Evolutionary conservation across 2,888 invertebrate genomes (phyloP), one percentile per base, ranked within the genome.

Genomic region (Cyaniris semiargus): DNA sequence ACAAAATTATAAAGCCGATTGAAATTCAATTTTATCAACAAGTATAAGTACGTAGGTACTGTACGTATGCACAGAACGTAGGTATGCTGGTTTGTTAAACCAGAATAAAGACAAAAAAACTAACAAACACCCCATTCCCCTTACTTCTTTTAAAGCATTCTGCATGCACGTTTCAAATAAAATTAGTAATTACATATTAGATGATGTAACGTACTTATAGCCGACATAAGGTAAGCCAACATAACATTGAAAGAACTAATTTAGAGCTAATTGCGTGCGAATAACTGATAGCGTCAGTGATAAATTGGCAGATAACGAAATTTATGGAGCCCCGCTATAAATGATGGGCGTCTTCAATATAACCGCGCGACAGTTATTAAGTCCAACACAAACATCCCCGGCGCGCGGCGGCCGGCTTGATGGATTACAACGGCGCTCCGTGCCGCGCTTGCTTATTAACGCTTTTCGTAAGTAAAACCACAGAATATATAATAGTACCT

Each of bases 331-430:
- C 27, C 27, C 48, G 74, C 21, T 74, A 74, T 48, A 72, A 48
- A 72, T 72, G 23, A 74, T 48, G 74, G 74, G 44, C 23, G 48
- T 79, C 78, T 79, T 78, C 76, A 78, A 78, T 79, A 78, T 79
- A 79, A 76, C 70, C 78, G 76, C 71, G 79, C 53, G 79, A 76
- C 79, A 78, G 78, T 79, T 79, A 79, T 78, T 80, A 80, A 80
- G 78, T 79, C 76, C 75, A 79, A 79, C 76, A 74, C 76, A 79
- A 80, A 79, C 80, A 79, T 78, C 76, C 77, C 70, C 77, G 74
- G n/a, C 78, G 76, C 71, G 79, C 53, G 79, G 75, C 79, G 78
- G 78, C 70, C 77, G 74, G 78, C 79, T 74, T 79, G 77, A 80
- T 76, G 77, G 77, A 78, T 77, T 48, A 48, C 72, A 44, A 72